phyloP scores from a whole-genome alignment of 2,888 invertebrate genomes.

The Dicycla oo region DNA sequence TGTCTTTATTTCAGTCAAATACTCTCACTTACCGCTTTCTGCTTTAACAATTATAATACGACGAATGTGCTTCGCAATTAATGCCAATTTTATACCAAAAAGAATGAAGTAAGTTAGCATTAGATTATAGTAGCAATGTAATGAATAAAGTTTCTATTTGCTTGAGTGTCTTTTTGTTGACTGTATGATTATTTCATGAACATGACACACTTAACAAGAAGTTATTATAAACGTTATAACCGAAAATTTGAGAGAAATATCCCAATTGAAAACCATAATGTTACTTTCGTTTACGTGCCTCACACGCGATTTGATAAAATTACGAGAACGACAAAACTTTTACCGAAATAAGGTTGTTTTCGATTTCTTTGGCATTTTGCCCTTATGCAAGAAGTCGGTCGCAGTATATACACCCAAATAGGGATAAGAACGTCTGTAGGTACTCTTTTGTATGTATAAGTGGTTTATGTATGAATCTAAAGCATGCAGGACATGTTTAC shows the following conservation, averaged over 20 bases:
- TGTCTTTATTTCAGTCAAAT: conserved; percentile 56
- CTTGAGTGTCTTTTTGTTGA: conserved; percentile 57
- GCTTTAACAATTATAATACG: conserved; percentile 76
- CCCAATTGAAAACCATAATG: conserved; percentile 46
- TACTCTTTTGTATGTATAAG: background rate
- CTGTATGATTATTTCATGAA: conserved; percentile 58
- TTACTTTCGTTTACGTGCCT: conserved; percentile 43
- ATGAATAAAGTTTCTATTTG: conserved; percentile 73
- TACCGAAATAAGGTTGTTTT: conserved; percentile 56
- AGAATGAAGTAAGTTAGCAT: conserved; percentile 75
- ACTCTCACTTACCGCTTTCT: conserved; percentile 84
- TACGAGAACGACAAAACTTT: conserved; percentile 41
- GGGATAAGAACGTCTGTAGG: conserved; percentile 3
- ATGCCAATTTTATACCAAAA: conserved; percentile 79
- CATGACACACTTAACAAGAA: conserved; percentile 62
- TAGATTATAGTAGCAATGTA: conserved; percentile 66
- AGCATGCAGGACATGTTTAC: conserved; percentile 14
- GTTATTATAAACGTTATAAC: conserved; percentile 43
- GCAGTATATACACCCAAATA: conserved; percentile 27
- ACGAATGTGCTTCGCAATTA: conserved; percentile 75
- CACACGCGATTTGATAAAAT: conserved; percentile 45
- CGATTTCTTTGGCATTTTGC: conserved; percentile 59
- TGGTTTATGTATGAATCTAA: background rate
- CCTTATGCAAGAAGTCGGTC: conserved; percentile 53
- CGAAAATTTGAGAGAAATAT: conserved; percentile 48